Conservation (phyloP, 2,888 invertebrate genomes). For the Athalia cordata region DNA sequence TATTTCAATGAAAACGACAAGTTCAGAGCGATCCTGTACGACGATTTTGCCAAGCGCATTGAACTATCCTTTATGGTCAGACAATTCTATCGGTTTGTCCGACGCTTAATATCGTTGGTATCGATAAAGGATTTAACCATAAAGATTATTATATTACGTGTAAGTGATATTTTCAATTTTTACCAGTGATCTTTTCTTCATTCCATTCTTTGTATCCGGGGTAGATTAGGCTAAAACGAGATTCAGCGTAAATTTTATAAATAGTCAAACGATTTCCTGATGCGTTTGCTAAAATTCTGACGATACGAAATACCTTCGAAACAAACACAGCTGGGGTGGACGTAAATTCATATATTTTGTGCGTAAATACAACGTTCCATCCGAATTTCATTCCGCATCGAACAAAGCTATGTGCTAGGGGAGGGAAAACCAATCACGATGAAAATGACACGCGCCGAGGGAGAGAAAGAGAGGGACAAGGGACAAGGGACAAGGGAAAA, state of each 20-base stretch:
- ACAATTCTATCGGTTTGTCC: conserved; percentile 13
- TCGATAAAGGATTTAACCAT: conserved; percentile 9
- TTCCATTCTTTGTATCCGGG: too few species aligned
- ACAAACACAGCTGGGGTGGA: conserved; percentile 4
- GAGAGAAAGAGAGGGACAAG: neutral
- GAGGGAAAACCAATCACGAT: conserved; percentile 38
- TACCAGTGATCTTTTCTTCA: neutral
- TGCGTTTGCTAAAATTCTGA: neutral
- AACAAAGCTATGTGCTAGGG: neutral
- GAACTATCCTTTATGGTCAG: conserved; percentile 1
- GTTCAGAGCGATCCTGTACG: neutral
- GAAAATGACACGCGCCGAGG: conserved; percentile 38
- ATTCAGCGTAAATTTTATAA: too few species aligned
- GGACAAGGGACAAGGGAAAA: neutral
- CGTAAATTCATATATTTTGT: conserved; percentile 35
- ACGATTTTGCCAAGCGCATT: neutral
- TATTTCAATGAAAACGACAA: neutral
- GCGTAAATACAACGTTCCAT: conserved; percentile 16
- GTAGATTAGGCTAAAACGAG: too few species aligned
- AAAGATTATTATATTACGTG: neutral
- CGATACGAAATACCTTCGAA: conserved; percentile 12
- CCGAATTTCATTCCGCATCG: neutral
- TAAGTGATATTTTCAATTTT: neutral
- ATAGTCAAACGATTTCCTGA: neutral
- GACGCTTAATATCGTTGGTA: conserved; percentile 3